Conservation (phyloP, 2,113 vertebrate species). For the Corydoras maculifer region DNA sequence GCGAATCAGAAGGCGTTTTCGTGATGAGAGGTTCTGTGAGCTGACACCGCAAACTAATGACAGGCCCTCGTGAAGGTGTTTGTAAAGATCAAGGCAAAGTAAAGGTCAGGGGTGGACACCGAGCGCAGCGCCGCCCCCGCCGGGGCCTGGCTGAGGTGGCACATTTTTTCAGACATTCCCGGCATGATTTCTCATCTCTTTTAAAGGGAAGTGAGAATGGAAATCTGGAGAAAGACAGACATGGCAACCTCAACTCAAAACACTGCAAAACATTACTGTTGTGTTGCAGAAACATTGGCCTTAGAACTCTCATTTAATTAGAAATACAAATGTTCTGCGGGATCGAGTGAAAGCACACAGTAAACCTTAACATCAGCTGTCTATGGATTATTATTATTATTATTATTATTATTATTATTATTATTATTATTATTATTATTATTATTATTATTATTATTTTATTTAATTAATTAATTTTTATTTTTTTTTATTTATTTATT, state of each 20-base stretch:
- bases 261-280: constrained; percentile 5
- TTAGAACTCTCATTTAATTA: too few relatives aligned
- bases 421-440: too few relatives aligned
- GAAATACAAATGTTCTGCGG: too few relatives aligned
- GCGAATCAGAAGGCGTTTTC: too few relatives aligned
- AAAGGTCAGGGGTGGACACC: constrained; percentile 28
- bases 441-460: too few relatives aligned
- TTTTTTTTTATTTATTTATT: too few relatives aligned
- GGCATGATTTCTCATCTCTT: constrained; percentile 30
- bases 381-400: too few relatives aligned
- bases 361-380: too few relatives aligned
- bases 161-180: constrained; percentile 37
- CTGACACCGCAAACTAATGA: neutral
- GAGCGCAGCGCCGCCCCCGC: constrained; percentile 14
- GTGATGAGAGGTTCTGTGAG: neutral
- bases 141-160: constrained; percentile 24
- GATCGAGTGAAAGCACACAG: too few relatives aligned
- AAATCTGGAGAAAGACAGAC: neutral
- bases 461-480: too few relatives aligned
- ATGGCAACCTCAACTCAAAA: constrained; percentile 40
- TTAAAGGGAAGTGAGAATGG: constrained; percentile 19
- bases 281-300: too few relatives aligned
- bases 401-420: too few relatives aligned
- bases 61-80: neutral
- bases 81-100: constrained; percentile 34